A percentile compares a stretch with the other conserved stretches of the same genome.
phyloP scores from a whole-genome alignment of 2,113 vertebrate species.

The Dicerorhinus sumatrensis region DNA sequence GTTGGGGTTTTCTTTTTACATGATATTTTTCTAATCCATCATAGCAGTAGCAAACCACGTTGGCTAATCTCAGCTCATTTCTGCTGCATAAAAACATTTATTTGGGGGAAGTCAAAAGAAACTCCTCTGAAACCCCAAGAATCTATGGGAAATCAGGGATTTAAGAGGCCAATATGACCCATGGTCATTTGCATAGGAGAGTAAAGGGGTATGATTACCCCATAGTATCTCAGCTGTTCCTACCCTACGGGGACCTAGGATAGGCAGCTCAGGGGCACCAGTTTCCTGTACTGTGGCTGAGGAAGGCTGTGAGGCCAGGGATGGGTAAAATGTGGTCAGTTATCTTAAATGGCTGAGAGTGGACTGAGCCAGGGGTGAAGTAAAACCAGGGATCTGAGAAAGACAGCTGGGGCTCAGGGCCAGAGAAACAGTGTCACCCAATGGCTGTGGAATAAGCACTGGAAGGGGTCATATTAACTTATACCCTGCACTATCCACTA shows the following conservation, averaged over 20 bases:
- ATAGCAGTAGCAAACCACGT: slow-evolving; percentile 70
- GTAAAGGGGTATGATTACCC: too few relatives aligned
- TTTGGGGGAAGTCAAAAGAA: neutral
- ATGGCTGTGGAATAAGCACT: too few relatives aligned
- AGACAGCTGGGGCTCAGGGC: neutral
- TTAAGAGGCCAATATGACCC: neutral
- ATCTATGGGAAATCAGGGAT: neutral
- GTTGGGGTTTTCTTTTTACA: slow-evolving; percentile 59
- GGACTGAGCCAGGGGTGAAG: neutral
- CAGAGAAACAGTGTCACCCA: neutral
- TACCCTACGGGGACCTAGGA: rapidly evolving
- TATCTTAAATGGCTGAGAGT: neutral
- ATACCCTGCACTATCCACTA: rapidly evolving
- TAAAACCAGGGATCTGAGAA: neutral
- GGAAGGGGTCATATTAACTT: rapidly evolving
- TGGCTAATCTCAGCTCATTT: slow-evolving; percentile 25
- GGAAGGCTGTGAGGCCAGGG: too few relatives aligned
- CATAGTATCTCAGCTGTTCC: rapidly evolving
- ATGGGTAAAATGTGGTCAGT: rapidly evolving
- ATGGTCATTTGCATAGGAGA: neutral
- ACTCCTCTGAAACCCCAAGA: neutral
- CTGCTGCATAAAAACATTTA: slow-evolving; percentile 54
- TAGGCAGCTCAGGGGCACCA: too few relatives aligned
- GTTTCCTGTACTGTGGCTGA: neutral
- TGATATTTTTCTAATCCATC: neutral